phyloP scores from a whole-genome alignment of 1,140 invertebrate species.

The Procambarus virginalis region DNA sequence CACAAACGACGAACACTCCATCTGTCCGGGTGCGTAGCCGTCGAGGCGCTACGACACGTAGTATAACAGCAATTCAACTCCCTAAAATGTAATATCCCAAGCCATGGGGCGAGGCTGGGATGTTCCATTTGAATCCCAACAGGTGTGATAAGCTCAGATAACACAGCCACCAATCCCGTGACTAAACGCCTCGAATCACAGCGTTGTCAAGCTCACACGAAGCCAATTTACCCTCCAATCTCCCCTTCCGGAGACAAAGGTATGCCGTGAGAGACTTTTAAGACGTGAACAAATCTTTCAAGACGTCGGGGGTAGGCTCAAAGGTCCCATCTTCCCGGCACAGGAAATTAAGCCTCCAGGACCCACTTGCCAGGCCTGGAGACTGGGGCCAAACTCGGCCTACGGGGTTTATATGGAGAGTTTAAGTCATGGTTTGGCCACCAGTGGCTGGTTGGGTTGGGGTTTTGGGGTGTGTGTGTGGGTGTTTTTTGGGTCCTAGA shows the following conservation, averaged over 20 bases:
- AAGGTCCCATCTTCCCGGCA: not conserved
- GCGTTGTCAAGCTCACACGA: too few species aligned
- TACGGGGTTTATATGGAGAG: not conserved
- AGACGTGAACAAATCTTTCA: too few species aligned
- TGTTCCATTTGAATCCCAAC: slow-evolving; percentile 57
- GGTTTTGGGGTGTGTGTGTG: too few species aligned
- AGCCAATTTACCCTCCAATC: too few species aligned
- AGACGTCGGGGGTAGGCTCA: not conserved
- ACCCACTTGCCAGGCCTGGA: not conserved
- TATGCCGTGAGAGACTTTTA: too few species aligned
- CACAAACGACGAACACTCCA: not conserved
- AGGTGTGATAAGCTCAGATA: slow-evolving; percentile 57
- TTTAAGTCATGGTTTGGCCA: slow-evolving; percentile 4
- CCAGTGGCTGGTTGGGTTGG: too few species aligned
- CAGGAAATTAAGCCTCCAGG: not conserved
- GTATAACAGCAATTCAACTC: not conserved
- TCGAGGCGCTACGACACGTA: not conserved
- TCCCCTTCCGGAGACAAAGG: too few species aligned
- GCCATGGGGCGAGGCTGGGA: slow-evolving; percentile 5
- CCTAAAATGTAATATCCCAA: slow-evolving; percentile 12
- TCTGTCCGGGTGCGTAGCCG: not conserved
- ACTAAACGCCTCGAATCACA: too few species aligned
- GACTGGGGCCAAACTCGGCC: not conserved
- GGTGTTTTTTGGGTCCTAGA: too few species aligned
- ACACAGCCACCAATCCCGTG: slow-evolving; percentile 16